Evolutionary conservation across 1,140 invertebrate species (phyloP), one percentile per base, ranked within the genome.

Genomic region (Sycophaga agraensis): DNA sequence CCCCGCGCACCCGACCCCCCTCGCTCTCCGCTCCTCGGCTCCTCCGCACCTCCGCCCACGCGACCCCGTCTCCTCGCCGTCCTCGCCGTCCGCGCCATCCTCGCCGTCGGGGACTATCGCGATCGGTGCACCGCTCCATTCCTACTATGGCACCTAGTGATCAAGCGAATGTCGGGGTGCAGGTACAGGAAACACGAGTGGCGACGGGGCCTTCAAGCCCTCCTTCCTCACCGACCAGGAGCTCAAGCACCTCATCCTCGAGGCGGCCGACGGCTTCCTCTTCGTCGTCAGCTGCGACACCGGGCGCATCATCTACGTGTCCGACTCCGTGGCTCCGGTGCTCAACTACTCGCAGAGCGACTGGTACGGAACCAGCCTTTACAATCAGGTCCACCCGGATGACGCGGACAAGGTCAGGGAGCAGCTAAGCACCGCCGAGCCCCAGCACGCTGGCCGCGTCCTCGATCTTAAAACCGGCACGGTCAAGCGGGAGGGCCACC

Each of bases 151-250:
- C n/a, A n/a, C n/a, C n/a, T n/a, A n/a, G n/a, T n/a, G n/a, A n/a
- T n/a, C n/a, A n/a, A n/a, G n/a, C n/a, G n/a, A n/a, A n/a, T n/a
- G n/a, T n/a, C n/a, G n/a, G 17, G 22, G 12, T 77, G 12, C 72
- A 95, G 93, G 95, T 45, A 97, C 95, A 17, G 95, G 95, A 0
- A 97, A 97, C 80, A 97, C 95, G 14, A 92, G 88, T 62, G 88
- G 88, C 34, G 95, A 97, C 83, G 94, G 93, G 26, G 91, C 93
- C 1, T 99, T 98, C 78, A 99, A 98, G 80, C 97, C 97, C 12
- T 97, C 96, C 3, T 99, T 99, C 79, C 85, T 99, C 24, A 99
- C 97, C 37, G 98, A 99, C 82, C 96, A 99, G 77, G 98, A 99
- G 79, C 82, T 99, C 17, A 99, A 99, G 77, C 97, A 99, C 83